A percentile compares a stretch with the other conserved stretches of the same genome.
These are phyloP conservation scores for Prunella fulvescens DNA, from an alignment of 2,113 vertebrate genomes.

Conservation along the genomic window DNA sequence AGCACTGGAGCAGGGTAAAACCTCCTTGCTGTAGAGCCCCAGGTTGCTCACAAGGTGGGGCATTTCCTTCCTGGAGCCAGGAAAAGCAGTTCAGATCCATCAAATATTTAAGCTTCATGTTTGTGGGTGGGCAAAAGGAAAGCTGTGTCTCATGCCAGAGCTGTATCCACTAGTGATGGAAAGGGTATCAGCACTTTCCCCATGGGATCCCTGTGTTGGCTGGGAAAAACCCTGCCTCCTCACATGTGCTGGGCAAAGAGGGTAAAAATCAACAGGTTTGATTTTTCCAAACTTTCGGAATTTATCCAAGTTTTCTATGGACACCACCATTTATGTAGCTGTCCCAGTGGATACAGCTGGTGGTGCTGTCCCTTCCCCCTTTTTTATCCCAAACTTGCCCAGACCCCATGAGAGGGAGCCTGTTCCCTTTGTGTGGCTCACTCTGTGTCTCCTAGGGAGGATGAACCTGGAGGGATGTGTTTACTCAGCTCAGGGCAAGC, in stretches of 20 bases:
- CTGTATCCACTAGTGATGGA: not conserved
- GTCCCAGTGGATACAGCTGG: not conserved
- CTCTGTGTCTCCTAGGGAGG: not conserved
- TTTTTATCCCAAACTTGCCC: not conserved
- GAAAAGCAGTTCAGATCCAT: not conserved
- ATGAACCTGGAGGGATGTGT: not conserved
- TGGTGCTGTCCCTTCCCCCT: not conserved
- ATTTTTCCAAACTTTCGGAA: no score
- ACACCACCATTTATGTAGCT: rapidly evolving
- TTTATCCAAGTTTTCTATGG: not conserved
- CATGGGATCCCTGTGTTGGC: rapidly evolving
- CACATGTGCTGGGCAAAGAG: rapidly evolving
- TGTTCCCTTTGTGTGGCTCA: not conserved
- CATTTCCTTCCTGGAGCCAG: not conserved
- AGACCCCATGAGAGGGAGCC: rapidly evolving
- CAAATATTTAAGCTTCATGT: not conserved
- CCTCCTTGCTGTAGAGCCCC: not conserved
- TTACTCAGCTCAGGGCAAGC: not conserved
- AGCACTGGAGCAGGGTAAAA: not conserved
- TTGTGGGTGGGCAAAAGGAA: not conserved
- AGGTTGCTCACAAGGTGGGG: not conserved
- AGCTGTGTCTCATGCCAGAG: not conserved
- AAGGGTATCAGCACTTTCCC: rapidly evolving
- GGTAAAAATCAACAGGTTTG: not conserved
- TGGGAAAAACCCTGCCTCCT: not conserved